Conservation (phyloP, 2,113 vertebrate species). For the Zosterops hypoxanthus region DNA sequence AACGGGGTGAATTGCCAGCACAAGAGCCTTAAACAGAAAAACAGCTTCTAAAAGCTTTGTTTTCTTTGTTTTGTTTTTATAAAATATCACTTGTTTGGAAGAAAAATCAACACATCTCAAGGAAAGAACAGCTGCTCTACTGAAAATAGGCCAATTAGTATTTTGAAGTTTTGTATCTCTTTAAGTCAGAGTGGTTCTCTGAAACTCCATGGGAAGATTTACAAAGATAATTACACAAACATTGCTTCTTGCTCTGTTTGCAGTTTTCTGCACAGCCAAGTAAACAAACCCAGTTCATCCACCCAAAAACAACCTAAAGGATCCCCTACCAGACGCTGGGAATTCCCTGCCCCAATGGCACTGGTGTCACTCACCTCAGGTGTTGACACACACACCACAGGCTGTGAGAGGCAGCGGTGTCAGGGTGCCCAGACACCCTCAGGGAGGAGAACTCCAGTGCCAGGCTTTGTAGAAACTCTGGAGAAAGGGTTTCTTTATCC, state of each 20-base stretch:
- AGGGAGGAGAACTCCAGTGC: neutral
- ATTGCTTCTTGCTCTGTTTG: neutral
- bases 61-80: neutral
- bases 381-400: neutral
- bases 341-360: neutral
- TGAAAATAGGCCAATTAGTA: neutral
- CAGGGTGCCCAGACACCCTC: accelerated
- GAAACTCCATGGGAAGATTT: neutral
- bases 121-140: neutral
- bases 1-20: neutral
- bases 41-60: neutral
- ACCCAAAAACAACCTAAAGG: neutral
- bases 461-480: neutral
- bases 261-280: neutral
- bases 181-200: neutral
- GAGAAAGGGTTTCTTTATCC: neutral
- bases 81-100: neutral
- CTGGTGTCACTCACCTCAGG: neutral
- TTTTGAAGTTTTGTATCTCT: neutral
- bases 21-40: neutral
- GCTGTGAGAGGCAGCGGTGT: neutral
- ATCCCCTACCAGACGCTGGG: neutral
- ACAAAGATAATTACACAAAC: neutral
- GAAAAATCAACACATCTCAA: neutral
- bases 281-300: neutral